Conservation (phyloP, 2,888 invertebrate species). For the Eupithecia pulchellata region DNA sequence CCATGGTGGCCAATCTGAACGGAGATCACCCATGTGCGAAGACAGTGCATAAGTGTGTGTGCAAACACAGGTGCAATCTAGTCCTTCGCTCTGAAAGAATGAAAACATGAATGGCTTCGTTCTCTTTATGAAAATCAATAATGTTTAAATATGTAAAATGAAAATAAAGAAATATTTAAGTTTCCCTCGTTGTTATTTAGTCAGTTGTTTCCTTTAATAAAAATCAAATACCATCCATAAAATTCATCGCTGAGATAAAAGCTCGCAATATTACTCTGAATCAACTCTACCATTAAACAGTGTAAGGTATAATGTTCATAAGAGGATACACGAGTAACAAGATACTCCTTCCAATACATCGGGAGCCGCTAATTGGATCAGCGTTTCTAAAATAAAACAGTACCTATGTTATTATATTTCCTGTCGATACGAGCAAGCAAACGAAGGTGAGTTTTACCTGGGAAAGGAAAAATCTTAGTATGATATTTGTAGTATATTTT, state of each 20-base stretch:
- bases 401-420: neutral
- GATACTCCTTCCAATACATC: neutral
- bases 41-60: too few species aligned
- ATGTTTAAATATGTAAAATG: too few species aligned
- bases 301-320: neutral
- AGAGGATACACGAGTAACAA: constrained; percentile 1
- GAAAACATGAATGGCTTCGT: too few species aligned
- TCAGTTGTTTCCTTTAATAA: too few species aligned
- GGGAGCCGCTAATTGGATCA: constrained; percentile 2
- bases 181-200: too few species aligned
- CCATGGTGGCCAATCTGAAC: too few species aligned
- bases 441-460: too few species aligned
- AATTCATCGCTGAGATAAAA: neutral
- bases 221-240: neutral
- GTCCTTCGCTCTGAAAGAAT: too few species aligned
- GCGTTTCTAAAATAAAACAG: constrained; percentile 2
- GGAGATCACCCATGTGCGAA: too few species aligned
- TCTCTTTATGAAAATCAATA: too few species aligned
- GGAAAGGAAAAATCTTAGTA: neutral
- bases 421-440: neutral
- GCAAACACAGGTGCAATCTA: too few species aligned
- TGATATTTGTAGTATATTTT: too few species aligned
- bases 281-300: neutral
- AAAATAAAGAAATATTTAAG: neutral
- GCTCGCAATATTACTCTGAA: neutral